Conservation (phyloP, 2,113 vertebrate genomes). For the Oriolus oriolus region DNA sequence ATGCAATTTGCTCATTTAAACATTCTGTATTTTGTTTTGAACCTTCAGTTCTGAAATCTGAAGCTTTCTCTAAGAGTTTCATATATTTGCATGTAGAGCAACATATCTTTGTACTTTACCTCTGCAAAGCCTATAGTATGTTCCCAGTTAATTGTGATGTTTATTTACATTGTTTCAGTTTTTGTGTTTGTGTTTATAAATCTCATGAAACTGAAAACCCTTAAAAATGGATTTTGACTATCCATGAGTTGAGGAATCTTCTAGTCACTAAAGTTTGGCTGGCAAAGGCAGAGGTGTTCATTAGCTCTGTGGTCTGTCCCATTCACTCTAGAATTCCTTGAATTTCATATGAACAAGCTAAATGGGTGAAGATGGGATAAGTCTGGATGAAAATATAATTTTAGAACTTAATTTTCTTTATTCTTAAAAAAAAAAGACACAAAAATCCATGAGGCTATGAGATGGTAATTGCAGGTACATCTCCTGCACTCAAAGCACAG, state of each 20-base stretch:
- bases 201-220: not conserved
- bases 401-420: not conserved
- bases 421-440: not conserved
- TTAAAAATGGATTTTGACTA: not conserved
- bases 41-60: not conserved
- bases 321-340: not conserved
- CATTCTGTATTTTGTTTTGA: not conserved
- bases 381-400: not conserved
- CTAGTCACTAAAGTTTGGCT: not conserved
- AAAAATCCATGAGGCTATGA: not conserved
- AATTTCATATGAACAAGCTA: not conserved
- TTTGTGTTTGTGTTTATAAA: not conserved
- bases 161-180: not conserved
- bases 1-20: not conserved
- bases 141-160: not conserved
- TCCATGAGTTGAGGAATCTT: not conserved
- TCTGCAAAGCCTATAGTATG: not conserved
- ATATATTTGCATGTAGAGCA: not conserved
- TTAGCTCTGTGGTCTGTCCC: not conserved
- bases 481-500: not conserved
- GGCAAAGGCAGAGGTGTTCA: not conserved
- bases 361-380: not conserved
- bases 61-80: not conserved
- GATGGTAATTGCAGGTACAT: not conserved
- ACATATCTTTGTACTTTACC: not conserved